Percentiles rank a stretch among this genome's conserved stretches.
These are phyloP conservation scores for Drosophila subobscura DNA, from an alignment of 1,140 invertebrate species.

Conservation along the genomic window DNA sequence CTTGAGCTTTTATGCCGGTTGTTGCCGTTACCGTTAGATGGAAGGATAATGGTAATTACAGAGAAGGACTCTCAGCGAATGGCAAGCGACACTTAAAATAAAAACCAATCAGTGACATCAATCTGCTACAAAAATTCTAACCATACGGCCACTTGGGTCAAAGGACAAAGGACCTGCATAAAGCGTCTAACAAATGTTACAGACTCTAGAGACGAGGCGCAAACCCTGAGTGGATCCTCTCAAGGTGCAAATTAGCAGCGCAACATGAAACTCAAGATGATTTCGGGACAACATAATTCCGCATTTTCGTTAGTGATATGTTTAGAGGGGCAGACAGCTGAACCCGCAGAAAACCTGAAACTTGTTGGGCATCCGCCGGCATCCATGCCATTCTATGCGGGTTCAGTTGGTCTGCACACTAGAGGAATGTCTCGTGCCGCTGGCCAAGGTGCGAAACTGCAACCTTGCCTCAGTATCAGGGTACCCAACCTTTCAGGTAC, in stretches of 20 bases:
- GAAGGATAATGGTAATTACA: constrained; percentile 54
- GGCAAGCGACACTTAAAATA: constrained; percentile 23
- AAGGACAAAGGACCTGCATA: constrained; percentile 68
- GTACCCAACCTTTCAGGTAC: constrained; percentile 52
- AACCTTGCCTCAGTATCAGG: constrained; percentile 58
- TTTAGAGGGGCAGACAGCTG: background rate
- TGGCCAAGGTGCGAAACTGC: constrained; percentile 68
- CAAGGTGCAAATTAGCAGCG: constrained; percentile 74
- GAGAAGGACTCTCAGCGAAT: constrained; percentile 39
- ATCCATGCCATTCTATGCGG: constrained; percentile 30
- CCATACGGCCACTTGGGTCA: constrained; percentile 55
- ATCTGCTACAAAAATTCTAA: constrained; percentile 52
- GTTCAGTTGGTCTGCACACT: constrained; percentile 6
- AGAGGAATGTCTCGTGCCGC: constrained; percentile 65
- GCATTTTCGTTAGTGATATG: background rate
- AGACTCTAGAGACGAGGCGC: constrained; percentile 4
- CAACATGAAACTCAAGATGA: constrained; percentile 26
- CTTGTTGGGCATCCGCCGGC: constrained; percentile 24
- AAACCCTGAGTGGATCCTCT: constrained; percentile 39
- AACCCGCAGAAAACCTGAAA: constrained; percentile 35
- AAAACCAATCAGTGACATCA: constrained; percentile 63
- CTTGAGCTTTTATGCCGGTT: constrained; percentile 51
- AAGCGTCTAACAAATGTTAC: background rate
- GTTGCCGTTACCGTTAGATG: background rate
- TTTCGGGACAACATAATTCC: background rate